Conservation (phyloP, 1,140 invertebrate genomes). For the Drosophila littoralis region DNA sequence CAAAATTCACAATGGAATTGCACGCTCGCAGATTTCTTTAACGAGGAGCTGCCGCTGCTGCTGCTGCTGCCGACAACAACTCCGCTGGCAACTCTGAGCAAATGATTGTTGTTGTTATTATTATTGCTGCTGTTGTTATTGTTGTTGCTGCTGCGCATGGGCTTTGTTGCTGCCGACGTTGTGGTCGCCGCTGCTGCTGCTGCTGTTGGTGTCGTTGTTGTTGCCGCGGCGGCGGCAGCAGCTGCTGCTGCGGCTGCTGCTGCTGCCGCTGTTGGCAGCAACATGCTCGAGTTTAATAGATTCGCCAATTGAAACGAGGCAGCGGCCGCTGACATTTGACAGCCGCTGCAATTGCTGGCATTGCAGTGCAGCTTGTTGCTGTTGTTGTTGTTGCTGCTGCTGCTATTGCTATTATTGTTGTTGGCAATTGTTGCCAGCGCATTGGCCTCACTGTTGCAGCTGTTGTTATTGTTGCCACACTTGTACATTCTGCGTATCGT, state of each 20-base stretch:
- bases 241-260: constrained; percentile 20
- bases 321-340: constrained; percentile 77
- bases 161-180: constrained; percentile 20
- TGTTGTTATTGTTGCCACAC: constrained; percentile 55
- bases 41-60: constrained; percentile 3
- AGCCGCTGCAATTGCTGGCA: constrained; percentile 67
- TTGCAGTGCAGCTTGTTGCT: constrained; percentile 54
- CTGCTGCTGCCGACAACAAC: constrained; percentile 8
- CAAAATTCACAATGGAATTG: constrained; percentile 83
- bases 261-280: constrained; percentile 51
- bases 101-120: constrained; percentile 19
- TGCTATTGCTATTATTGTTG: constrained; percentile 11
- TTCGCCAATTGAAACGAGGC: constrained; percentile 81
- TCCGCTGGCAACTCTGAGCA: background rate
- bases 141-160: constrained; percentile 12
- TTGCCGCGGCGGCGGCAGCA: constrained; percentile 29
- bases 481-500: constrained; percentile 81
- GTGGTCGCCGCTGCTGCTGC: constrained; percentile 27
- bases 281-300: constrained; percentile 61
- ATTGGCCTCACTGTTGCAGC: background rate
- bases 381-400: constrained; percentile 22
- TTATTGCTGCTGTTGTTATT: constrained; percentile 12
- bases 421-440: background rate
- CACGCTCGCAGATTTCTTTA: constrained; percentile 62
- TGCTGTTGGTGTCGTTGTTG: constrained; percentile 31